Base-by-base conservation (phyloP, 2,888 invertebrate genomes). In the Perizoma flavofasciatum region DNA sequence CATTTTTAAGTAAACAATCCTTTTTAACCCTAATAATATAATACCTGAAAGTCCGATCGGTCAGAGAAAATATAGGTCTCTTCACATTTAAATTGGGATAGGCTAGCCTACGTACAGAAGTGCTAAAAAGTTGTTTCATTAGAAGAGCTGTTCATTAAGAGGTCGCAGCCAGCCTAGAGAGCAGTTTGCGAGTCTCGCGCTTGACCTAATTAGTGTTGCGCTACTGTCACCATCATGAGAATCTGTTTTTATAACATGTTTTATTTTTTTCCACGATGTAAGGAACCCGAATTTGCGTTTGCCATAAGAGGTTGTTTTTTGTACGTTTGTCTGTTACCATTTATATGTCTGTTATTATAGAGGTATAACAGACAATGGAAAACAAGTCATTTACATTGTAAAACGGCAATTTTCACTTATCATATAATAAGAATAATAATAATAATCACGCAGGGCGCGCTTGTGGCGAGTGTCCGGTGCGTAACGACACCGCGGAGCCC, bases 201-300 rank as follows among this genome's bases (percentile, higher is more conserved):
- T 86, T 86, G 86, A 86, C 86, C 86, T 84, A 86, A 86, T 86
- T 86, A 86, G 79, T 76, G 81, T 72, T 77, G 77, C 77, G 79
- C 77, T 70, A 75, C 77, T 84, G 83, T 83, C 82, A 77, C 79
- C 72, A 67, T 73, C 78, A 79, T 79, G 81, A 78, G 75, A 73
- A 82, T 82, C 81, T 79, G 79, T 81, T 83, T 79, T 37, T 77
- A 72, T 65, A 67, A 71, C 55, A 45, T 68, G 71, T 76, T 49
- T 22, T 22, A 3, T 22, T 22, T 22, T 22, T 22, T 2, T 22
- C 22, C 69, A 66, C 65, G 64, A 57, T 68, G 65, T 33, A 37
- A 37, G 37, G 5, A 57, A 62, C n/a, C 40, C 40, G 34, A 39
- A 53, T 33, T 41, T n/a, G n/a, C n/a, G n/a, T n/a, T n/a, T n/a